Evolutionary conservation across 2,888 invertebrate genomes (phyloP).

Genomic region (Mythimna lalbum): DNA sequence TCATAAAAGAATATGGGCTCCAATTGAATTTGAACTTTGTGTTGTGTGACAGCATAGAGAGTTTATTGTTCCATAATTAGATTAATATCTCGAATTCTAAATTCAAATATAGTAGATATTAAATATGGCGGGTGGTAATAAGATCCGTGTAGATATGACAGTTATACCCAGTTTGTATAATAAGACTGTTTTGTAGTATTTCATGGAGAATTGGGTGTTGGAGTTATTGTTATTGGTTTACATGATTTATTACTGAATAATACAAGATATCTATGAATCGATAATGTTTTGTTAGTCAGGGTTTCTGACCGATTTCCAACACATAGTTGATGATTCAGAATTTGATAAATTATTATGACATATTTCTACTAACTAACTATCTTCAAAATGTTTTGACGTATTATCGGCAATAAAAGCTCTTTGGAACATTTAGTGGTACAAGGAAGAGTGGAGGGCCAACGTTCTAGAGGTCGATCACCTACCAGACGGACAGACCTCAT

Average conservation of each 20-base stretch:
- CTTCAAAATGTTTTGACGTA: too few relatives aligned
- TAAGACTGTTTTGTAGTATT: slow-evolving; percentile 34
- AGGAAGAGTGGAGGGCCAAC: too few relatives aligned
- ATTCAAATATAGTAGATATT: slow-evolving; percentile 32
- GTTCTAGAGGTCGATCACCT: too few relatives aligned
- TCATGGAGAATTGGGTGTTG: background rate
- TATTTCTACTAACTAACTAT: too few relatives aligned
- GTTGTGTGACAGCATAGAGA: background rate
- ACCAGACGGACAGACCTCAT: too few relatives aligned
- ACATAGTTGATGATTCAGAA: too few relatives aligned
- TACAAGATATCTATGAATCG: background rate
- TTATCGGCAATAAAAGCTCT: too few relatives aligned
- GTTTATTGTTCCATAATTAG: background rate
- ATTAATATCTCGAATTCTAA: background rate
- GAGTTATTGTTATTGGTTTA: slow-evolving; percentile 30
- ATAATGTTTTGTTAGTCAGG: slow-evolving; percentile 10
- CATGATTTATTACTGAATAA: slow-evolving; percentile 17
- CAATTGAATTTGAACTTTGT: background rate
- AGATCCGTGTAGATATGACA: slow-evolving; percentile 38
- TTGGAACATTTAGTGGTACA: too few relatives aligned
- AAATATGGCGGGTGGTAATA: slow-evolving; percentile 30
- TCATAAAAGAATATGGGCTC: background rate
- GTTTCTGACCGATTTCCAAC: too few relatives aligned
- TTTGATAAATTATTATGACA: too few relatives aligned
- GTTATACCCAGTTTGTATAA: background rate